These are phyloP conservation scores for Malaclemys terrapin DNA, from an alignment of 2,113 vertebrate species.

Conservation along the genomic window DNA sequence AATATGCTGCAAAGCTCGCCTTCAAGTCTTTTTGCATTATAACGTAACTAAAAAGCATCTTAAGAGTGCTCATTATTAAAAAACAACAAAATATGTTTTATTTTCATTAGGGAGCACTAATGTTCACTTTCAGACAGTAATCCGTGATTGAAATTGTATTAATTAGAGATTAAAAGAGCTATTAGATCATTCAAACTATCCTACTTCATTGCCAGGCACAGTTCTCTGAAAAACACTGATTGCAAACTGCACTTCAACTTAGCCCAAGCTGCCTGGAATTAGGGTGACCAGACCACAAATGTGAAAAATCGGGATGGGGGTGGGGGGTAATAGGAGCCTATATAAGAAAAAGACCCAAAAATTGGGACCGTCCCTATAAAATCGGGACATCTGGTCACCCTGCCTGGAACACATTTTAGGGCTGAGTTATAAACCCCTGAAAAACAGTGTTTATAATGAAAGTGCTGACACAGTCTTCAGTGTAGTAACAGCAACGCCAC, in stretches of 20 bases:
- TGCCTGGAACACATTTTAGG: not conserved
- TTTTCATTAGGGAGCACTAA: not conserved
- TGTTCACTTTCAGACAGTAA: not conserved
- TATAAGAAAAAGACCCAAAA: too few species aligned
- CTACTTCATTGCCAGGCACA: not conserved
- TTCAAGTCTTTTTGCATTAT: not conserved
- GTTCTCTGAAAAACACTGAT: not conserved
- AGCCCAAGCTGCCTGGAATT: not conserved
- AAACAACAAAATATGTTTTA: not conserved
- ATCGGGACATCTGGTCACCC: not conserved
- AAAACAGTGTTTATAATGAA: conserved; percentile 28
- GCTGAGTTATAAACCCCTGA: conserved; percentile 24
- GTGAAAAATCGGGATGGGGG: too few species aligned
- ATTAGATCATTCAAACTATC: not conserved
- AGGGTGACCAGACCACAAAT: too few species aligned
- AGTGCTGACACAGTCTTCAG: conserved; percentile 31
- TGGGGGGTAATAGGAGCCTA: too few species aligned
- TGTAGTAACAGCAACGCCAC: conserved; percentile 3
- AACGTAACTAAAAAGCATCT: not conserved
- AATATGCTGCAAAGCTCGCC: not conserved
- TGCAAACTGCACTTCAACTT: not conserved
- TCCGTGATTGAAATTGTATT: not conserved
- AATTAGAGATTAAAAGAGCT: not conserved
- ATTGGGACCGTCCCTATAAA: too few species aligned
- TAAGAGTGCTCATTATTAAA: not conserved